A percentile compares a stretch with the other conserved stretches of the same genome.
Evolutionary conservation across 2,797 vertebrate genomes (phyloP).

Genomic region (Cetoscarus ocellatus): DNA sequence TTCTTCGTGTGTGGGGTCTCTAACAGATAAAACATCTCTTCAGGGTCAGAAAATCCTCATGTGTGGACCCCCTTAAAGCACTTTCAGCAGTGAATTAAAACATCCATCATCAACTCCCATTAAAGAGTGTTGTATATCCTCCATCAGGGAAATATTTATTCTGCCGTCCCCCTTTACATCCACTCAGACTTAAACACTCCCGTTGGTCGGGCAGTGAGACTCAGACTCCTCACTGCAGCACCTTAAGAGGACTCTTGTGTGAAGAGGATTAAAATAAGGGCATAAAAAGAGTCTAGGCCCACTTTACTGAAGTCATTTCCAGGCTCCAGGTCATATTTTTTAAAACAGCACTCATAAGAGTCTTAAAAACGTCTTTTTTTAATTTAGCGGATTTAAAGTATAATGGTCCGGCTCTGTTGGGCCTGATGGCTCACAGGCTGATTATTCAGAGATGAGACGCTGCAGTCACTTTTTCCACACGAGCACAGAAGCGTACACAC

Average conservation of each 20-base stretch:
- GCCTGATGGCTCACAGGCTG: conserved; percentile 28
- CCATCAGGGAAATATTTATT: conserved; percentile 31
- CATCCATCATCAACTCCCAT: neutral
- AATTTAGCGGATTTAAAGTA: conserved; percentile 33
- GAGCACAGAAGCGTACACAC: conserved; percentile 27
- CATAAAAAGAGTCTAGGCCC: neutral
- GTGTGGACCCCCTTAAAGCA: too few species aligned
- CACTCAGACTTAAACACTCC: conserved; percentile 28
- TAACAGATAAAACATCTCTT: too few species aligned
- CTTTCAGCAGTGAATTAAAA: conserved; percentile 11
- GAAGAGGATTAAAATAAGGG: conserved; percentile 9
- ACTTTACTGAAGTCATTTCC: neutral
- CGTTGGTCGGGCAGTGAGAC: conserved; percentile 15
- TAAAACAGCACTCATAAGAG: neutral
- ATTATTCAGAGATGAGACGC: conserved; percentile 50
- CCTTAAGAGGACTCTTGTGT: conserved; percentile 27
- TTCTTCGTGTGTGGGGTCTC: too few species aligned
- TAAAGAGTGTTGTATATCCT: conserved; percentile 24
- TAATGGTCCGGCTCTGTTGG: conserved; percentile 43
- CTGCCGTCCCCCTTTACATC: conserved; percentile 1
- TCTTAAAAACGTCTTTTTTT: conserved; percentile 35
- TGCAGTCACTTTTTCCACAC: conserved; percentile 67
- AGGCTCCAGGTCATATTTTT: neutral
- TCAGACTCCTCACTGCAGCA: conserved; percentile 16
- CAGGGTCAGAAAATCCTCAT: too few species aligned